These are phyloP conservation scores for Actinostola sp. DNA, from an alignment of 92 coral and sea anemone species.

Conservation along the genomic window DNA sequence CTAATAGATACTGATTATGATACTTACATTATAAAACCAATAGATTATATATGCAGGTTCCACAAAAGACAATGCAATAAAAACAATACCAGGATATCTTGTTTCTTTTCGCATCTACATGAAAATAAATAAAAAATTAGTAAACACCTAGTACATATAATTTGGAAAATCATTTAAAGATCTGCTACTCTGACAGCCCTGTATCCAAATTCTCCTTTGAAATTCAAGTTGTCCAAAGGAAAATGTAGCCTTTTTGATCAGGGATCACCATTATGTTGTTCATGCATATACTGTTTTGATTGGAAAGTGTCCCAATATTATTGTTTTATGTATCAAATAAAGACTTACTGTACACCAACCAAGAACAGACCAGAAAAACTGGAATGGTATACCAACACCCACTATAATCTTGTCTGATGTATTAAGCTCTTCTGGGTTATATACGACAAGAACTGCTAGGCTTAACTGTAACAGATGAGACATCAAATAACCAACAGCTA, in stretches of 20 bases:
- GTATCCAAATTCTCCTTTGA: too few relatives aligned
- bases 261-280: too few relatives aligned
- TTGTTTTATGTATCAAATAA: background rate
- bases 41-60: conserved; percentile 80
- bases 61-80: conserved; percentile 55
- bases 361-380: conserved; percentile 69
- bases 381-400: conserved; percentile 87
- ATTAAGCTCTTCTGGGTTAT: conserved; percentile 36
- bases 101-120: conserved; percentile 79
- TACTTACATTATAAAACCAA: conserved; percentile 65
- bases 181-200: too few relatives aligned
- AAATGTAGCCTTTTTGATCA: too few relatives aligned
- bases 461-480: conserved; percentile 58
- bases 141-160: too few relatives aligned
- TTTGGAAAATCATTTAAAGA: too few relatives aligned
- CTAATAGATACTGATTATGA: background rate
- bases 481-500: too few relatives aligned
- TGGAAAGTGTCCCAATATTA: background rate
- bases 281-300: background rate
- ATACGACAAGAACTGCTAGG: conserved; percentile 72
- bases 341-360: conserved; percentile 91
- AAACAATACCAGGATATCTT: conserved; percentile 51
- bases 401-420: conserved; percentile 58
- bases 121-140: too few relatives aligned
- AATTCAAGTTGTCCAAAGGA: too few relatives aligned